Evolutionary conservation across 2,113 vertebrate genomes (phyloP), one percentile per base, ranked within the genome.

Genomic region (Hippocampus mohnikei): DNA sequence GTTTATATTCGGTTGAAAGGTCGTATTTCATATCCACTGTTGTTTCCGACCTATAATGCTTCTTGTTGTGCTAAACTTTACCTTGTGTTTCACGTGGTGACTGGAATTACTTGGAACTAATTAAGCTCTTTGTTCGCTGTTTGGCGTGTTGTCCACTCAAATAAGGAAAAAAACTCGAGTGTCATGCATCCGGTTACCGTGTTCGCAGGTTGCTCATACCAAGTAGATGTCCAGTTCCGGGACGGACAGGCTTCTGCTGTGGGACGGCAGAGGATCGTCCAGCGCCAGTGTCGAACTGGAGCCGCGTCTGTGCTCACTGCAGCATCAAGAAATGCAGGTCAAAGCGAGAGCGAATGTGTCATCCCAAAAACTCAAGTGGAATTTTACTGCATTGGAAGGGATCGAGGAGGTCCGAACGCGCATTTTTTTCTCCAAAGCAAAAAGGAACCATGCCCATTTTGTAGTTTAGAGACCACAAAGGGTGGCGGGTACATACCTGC

Each of bases 191-290:
- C 10, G 53, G 8, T 15, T 29, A 11, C 7, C 50, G 7, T 53
- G 33, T n/a, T 8, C 23, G 46, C 8, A 5, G 61, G 12, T 5
- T 2, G 41, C 50, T 93, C 94, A 91, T 92, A 98, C 97, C 91
- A 98, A 91, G 79, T 97, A 96, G 81, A 95, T 92, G 20, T 97
- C 96, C 64, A 95, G 86, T 59, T 94, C 95, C 0, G 94, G 93
- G 65, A 96, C 94, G 69, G 94, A 76, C 66, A 91, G 74, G 92
- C 90, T 76, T 90, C 91, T 72, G 94, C 85, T 55, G 90, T 93
- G 73, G 78, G 91, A 87, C 67, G 91, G 88, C 86, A 92, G 88
- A 58, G 91, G 89, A 18, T 95, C 93, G 25, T 94, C 94, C 84
- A 95, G 82, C 70, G 94, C 95, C 29, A 95, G 88, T 0, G 95